These are phyloP conservation scores for Paratilapia polleni DNA, from an alignment of 2,113 vertebrate genomes.

Conservation along the genomic window DNA sequence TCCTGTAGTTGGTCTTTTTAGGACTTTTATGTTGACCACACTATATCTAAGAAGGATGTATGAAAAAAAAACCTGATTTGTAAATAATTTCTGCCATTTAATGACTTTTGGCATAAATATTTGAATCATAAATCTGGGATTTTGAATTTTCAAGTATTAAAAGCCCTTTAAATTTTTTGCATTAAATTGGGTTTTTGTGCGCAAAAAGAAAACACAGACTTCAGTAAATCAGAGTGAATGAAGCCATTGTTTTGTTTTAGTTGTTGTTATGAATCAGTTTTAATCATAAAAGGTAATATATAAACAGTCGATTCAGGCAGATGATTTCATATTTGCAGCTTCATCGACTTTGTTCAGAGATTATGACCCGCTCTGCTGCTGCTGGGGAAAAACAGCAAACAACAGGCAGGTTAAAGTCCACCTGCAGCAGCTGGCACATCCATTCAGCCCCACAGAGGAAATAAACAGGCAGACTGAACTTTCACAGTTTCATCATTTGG, in stretches of 20 bases:
- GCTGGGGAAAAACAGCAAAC: not conserved
- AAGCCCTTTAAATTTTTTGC: rapidly evolving
- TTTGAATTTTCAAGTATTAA: not conserved
- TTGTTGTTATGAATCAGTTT: too few relatives aligned
- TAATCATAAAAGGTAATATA: not conserved
- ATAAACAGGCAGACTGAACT: not conserved
- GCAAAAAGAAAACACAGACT: not conserved
- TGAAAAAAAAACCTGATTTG: not conserved
- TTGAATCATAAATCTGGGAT: not conserved
- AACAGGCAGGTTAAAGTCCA: conserved; percentile 38
- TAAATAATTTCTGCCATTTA: rapidly evolving
- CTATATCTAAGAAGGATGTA: too few relatives aligned
- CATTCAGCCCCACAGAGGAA: not conserved
- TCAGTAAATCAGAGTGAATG: not conserved
- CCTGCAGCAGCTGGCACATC: not conserved
- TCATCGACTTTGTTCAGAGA: not conserved
- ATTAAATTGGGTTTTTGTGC: not conserved
- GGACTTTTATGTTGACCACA: too few relatives aligned
- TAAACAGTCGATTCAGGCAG: not conserved
- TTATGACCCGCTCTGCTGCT: not conserved
- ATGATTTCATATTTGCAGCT: not conserved
- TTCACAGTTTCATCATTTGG: too few relatives aligned
- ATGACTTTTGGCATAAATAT: not conserved
- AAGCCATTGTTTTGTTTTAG: not conserved
- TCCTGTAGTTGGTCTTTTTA: too few relatives aligned